Evolutionary conservation across 2,797 vertebrate species (phyloP).

Genomic region (Graptemys geographica): DNA sequence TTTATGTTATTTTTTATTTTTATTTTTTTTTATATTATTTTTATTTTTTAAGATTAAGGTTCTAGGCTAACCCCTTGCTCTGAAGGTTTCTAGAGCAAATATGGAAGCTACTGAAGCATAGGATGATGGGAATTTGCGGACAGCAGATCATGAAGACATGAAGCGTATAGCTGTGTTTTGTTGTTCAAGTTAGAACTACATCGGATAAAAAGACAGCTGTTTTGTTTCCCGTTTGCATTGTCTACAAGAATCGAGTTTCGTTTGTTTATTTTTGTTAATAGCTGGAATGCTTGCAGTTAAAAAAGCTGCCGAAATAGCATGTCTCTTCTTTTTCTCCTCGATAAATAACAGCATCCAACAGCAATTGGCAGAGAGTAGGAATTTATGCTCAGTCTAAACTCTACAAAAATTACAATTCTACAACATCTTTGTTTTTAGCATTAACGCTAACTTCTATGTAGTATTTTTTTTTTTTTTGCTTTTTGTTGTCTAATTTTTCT

Average conservation of each 20-base stretch:
- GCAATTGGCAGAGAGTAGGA: conserved; percentile 88
- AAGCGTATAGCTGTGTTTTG: conserved; percentile 77
- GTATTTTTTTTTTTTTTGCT: conserved; percentile 85
- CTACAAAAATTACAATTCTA: conserved; percentile 99
- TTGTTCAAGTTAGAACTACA: conserved; percentile 71
- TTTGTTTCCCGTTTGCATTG: conserved; percentile 73
- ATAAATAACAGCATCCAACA: conserved; percentile 84
- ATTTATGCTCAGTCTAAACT: conserved; percentile 96
- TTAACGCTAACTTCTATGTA: conserved; percentile 92
- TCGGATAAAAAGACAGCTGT: conserved; percentile 77
- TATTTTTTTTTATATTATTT: conserved; percentile 48
- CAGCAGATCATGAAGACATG: conserved; percentile 81
- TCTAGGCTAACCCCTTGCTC: conserved; percentile 85
- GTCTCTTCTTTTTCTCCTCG: conserved; percentile 72
- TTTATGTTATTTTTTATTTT: conserved; percentile 29
- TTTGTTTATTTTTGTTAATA: conserved; percentile 66
- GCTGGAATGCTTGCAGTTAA: conserved; percentile 92
- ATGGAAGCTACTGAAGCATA: conserved; percentile 85
- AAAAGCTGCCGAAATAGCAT: conserved; percentile 90
- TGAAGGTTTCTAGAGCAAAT: conserved; percentile 87
- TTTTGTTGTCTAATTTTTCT: conserved; percentile 85
- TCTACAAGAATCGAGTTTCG: conserved; percentile 74
- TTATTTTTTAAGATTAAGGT: conserved; percentile 83
- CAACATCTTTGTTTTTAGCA: conserved; percentile 90
- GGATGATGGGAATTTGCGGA: conserved; percentile 80